A percentile compares a stretch with the other conserved stretches of the same genome.
These are phyloP conservation scores for Pseudochromis fuscus DNA, from an alignment of 2,797 vertebrate genomes.

Conservation along the genomic window DNA sequence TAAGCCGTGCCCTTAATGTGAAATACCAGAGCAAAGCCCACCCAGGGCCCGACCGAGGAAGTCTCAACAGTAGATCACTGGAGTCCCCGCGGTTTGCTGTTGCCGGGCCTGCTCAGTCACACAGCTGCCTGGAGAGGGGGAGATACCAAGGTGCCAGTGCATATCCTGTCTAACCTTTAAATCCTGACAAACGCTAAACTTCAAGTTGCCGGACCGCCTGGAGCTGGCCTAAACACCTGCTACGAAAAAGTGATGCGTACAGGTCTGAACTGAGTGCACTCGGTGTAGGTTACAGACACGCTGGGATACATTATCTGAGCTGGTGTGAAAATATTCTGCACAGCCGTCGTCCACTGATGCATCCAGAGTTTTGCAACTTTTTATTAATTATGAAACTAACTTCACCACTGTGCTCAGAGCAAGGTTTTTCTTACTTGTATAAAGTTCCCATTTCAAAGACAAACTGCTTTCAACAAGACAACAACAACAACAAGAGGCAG, in stretches of 20 bases:
- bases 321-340: no score
- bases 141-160: slow-evolving; percentile 72
- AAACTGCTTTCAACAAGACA: slow-evolving; percentile 21
- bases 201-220: slow-evolving; percentile 31
- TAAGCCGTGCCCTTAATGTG: slow-evolving; percentile 71
- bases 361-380: no score
- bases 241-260: slow-evolving; percentile 4
- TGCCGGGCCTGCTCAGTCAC: slow-evolving; percentile 54
- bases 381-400: no score
- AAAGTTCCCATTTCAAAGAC: slow-evolving; percentile 22
- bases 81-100: slow-evolving; percentile 68
- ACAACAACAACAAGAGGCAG: neutral
- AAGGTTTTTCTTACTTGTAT: no score
- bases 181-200: slow-evolving; percentile 39
- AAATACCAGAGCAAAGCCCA: slow-evolving; percentile 80
- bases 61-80: slow-evolving; percentile 46
- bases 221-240: slow-evolving; percentile 37
- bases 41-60: slow-evolving; percentile 64
- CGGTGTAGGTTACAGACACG: no score
- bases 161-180: slow-evolving; percentile 83
- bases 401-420: no score
- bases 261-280: neutral
- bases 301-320: no score
- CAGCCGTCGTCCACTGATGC: no score
- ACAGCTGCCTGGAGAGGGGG: slow-evolving; percentile 65